Evolutionary conservation across 2,888 invertebrate species (phyloP).

Genomic region (Stegana nigrithorax): DNA sequence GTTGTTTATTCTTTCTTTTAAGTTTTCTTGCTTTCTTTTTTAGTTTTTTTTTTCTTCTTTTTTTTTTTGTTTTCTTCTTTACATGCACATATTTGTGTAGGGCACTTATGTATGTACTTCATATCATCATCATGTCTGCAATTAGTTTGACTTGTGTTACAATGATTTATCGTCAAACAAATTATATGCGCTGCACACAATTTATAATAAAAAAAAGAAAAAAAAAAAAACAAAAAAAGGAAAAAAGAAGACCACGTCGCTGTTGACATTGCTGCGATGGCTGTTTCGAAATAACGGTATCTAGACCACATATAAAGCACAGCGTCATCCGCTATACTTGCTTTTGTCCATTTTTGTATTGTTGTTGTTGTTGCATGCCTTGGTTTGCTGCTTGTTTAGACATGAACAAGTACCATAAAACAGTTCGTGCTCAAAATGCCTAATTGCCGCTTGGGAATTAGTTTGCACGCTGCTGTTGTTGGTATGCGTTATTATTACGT

Average conservation of each 20-base stretch:
- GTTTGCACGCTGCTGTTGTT: neutral
- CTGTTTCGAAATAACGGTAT: neutral
- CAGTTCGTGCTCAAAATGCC: constrained; percentile 55
- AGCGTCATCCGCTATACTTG: neutral
- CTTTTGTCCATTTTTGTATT: no score
- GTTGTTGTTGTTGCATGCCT: neutral
- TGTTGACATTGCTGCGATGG: no score
- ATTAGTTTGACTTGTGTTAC: neutral
- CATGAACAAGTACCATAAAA: no score
- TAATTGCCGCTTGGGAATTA: constrained; percentile 39
- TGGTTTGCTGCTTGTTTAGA: constrained; percentile 4
- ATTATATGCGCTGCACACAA: neutral
- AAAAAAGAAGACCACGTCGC: neutral
- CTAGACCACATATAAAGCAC: neutral
- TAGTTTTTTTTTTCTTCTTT: neutral
- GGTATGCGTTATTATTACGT: neutral
- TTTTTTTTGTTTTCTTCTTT: neutral
- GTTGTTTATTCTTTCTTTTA: neutral
- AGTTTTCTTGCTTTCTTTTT: no score
- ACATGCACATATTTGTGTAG: neutral
- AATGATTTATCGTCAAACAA: constrained; percentile 6
- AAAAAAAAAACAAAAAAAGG: neutral
- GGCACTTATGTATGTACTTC: no score
- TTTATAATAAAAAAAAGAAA: no score
- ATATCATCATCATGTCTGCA: neutral